A percentile compares a stretch with the other conserved stretches of the same genome.
Evolutionary conservation across 2,797 vertebrate species (phyloP).

Genomic region (Amazona finschi): DNA sequence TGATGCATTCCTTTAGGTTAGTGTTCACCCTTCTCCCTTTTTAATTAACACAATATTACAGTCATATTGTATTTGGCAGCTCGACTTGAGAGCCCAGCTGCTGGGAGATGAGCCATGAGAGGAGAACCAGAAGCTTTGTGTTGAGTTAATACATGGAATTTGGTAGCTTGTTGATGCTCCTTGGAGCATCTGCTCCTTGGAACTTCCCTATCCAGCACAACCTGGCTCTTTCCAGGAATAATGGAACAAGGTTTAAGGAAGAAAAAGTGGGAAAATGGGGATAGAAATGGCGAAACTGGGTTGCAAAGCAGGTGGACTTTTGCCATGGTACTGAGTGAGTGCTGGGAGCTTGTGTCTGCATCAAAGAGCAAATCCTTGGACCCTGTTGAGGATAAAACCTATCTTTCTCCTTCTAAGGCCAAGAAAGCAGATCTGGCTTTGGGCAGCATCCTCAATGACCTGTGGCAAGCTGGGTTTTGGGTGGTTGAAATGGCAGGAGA

Average conservation of each 20-base stretch:
- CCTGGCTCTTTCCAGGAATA: background rate
- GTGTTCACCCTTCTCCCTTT: background rate
- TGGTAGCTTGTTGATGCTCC: background rate
- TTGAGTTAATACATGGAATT: background rate
- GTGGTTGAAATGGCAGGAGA: background rate
- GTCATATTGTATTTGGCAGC: constrained; percentile 12
- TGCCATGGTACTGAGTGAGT: rapidly evolving
- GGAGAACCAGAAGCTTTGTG: background rate
- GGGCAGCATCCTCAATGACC: background rate
- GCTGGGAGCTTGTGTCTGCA: background rate
- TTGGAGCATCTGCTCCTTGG: constrained; percentile 8
- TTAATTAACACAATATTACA: constrained; percentile 27
- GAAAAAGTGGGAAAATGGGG: background rate
- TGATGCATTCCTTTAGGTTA: background rate
- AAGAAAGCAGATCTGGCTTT: background rate
- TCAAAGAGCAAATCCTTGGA: background rate
- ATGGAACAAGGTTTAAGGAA: background rate
- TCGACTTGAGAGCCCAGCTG: constrained; percentile 9
- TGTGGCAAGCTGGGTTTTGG: rapidly evolving
- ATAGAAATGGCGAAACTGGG: rapidly evolving
- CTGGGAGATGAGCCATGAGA: constrained; percentile 25
- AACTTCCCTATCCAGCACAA: background rate
- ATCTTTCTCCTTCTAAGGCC: background rate
- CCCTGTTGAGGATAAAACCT: background rate
- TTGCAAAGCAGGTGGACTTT: background rate